Evolutionary conservation across 2,797 vertebrate species (phyloP).

Genomic region (Sphaeramia orbicularis): DNA sequence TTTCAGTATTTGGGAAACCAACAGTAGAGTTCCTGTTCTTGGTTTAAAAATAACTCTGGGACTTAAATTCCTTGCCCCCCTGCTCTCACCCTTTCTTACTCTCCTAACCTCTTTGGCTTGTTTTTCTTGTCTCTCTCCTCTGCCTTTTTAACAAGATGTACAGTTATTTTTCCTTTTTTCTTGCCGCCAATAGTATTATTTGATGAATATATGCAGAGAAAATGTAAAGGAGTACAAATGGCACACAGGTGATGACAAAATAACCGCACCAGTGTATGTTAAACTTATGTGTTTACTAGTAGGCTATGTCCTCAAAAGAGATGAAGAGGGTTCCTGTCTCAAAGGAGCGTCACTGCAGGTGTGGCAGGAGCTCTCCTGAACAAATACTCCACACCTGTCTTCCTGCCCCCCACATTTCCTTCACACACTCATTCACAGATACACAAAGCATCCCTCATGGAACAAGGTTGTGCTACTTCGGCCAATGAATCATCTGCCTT

Average conservation of each 20-base stretch:
- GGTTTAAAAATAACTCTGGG: slow-evolving; percentile 83
- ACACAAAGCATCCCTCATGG: slow-evolving; percentile 15
- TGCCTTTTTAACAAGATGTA: slow-evolving; percentile 72
- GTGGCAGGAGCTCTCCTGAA: slow-evolving; percentile 50
- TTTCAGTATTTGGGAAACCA: slow-evolving; percentile 78
- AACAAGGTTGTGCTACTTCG: slow-evolving; percentile 4
- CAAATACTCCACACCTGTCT: slow-evolving; percentile 64
- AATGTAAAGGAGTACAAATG: no score
- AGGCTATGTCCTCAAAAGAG: slow-evolving; percentile 8
- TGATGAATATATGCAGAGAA: no score
- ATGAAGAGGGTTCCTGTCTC: background rate
- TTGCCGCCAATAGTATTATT: no score
- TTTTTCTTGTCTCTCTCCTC: slow-evolving; percentile 62
- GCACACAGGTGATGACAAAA: no score
- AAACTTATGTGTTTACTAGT: slow-evolving; percentile 15
- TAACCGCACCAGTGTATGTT: background rate
- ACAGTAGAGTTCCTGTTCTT: slow-evolving; percentile 83
- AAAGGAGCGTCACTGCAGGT: slow-evolving; percentile 53
- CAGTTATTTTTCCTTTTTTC: slow-evolving; percentile 19
- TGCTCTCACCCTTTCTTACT: slow-evolving; percentile 62
- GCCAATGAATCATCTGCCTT: slow-evolving; percentile 28
- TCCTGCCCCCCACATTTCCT: slow-evolving; percentile 18
- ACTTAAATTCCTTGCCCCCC: slow-evolving; percentile 71
- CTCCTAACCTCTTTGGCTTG: slow-evolving; percentile 55
- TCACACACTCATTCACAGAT: slow-evolving; percentile 38